Percentiles rank a stretch among this genome's conserved stretches.
Evolutionary conservation across 2,797 vertebrate genomes (phyloP).

Genomic region (Falco naumanni): DNA sequence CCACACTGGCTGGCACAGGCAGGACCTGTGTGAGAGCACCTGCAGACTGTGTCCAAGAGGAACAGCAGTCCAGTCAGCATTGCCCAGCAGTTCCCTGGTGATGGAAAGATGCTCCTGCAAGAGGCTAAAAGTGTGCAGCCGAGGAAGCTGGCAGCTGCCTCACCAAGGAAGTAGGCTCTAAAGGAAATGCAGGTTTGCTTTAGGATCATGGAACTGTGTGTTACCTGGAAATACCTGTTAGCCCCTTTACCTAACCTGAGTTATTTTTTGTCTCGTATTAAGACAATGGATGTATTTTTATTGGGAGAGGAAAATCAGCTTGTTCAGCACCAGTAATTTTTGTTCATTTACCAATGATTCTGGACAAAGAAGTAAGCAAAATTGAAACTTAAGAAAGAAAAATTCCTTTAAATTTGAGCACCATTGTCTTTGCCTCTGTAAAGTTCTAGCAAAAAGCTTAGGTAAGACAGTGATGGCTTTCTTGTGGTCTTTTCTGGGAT

Average conservation of each 20-base stretch:
- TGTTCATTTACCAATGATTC: not conserved
- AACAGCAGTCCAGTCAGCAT: not conserved
- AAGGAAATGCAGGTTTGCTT: not conserved
- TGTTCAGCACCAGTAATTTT: not conserved
- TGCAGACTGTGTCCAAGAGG: no score
- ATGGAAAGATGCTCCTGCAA: not conserved
- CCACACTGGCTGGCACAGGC: not conserved
- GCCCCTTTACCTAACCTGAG: not conserved
- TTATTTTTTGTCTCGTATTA: not conserved
- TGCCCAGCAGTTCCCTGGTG: not conserved
- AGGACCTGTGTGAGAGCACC: not conserved
- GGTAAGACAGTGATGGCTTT: not conserved
- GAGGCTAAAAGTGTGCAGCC: not conserved
- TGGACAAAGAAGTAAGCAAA: not conserved
- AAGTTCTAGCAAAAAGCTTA: not conserved
- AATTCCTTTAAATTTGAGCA: not conserved
- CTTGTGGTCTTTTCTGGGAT: not conserved
- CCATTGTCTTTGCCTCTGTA: not conserved
- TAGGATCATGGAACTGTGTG: not conserved
- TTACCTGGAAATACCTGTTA: not conserved
- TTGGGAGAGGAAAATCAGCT: not conserved
- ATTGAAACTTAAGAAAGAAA: not conserved
- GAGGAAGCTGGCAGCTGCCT: not conserved
- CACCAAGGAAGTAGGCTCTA: not conserved
- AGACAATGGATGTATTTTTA: not conserved